Conservation (phyloP, 1,140 invertebrate genomes). For the Wasmannia auropunctata region DNA sequence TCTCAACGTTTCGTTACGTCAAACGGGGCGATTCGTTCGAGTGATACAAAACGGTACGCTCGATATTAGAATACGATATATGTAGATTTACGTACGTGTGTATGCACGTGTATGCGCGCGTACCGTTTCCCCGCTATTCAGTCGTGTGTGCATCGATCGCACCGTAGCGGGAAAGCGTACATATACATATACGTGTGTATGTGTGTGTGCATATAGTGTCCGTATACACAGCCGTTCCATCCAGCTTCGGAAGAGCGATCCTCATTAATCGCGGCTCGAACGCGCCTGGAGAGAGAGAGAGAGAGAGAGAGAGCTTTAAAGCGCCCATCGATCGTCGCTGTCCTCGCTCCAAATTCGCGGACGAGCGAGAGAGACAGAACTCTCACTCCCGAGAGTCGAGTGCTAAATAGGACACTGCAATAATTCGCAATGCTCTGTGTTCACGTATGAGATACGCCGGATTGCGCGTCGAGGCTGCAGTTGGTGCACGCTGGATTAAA, state of each 20-base stretch:
- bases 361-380: not conserved
- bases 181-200: not conserved
- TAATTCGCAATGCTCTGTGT: not conserved
- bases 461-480: not conserved
- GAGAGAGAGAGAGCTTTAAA: conserved; percentile 39
- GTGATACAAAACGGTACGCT: conserved; percentile 56
- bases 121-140: conserved; percentile 45
- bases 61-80: conserved; percentile 51
- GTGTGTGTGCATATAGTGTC: conserved; percentile 8
- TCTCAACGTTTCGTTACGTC: conserved; percentile 67
- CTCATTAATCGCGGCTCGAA: conserved; percentile 51
- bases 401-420: conserved; percentile 29
- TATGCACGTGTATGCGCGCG: not conserved
- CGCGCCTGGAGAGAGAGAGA: conserved; percentile 7
- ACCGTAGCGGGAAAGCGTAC: conserved; percentile 37
- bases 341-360: conserved; percentile 52
- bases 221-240: conserved; percentile 65
- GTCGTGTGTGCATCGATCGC: conserved; percentile 65
- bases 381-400: conserved; percentile 23
- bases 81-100: conserved; percentile 20
- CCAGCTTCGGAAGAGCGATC: conserved; percentile 61
- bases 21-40: conserved; percentile 60
- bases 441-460: conserved; percentile 21
- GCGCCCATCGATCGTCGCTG: conserved; percentile 46
- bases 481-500: not conserved